Base-by-base conservation (phyloP, 2,888 invertebrate species). In the Habrosyne pyritoides region DNA sequence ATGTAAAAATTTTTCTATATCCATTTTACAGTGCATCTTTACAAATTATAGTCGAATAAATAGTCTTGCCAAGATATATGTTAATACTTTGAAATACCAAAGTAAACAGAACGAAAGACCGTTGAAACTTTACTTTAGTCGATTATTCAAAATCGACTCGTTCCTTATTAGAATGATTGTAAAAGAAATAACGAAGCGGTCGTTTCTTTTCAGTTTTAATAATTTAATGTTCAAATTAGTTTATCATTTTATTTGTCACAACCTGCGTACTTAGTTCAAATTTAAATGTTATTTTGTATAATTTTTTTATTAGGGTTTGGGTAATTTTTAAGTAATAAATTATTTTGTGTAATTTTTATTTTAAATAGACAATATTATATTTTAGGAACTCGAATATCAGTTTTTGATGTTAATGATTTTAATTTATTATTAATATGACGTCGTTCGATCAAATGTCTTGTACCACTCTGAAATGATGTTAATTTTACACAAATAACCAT, bases 1-100 rank as follows among this genome's bases (percentile, higher is more conserved):
- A 42, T 42, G 42, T 42, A 42, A 18, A 18, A 6, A 33, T 33
- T 42, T 42, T 42, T 42, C 42, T 42, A 42, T 42, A 18, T 42
- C 42, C 14, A 42, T 42, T 42, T 18, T 42, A 42, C 42, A 18
- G 18, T 42, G 42, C 28, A 47, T 42, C 33, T 22, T 49, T 48
- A 18, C n/a, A 33, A 22, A 8, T n/a, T 33, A 14, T 36, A 55
- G 46, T 55, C 30, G 52, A 47, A 10, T 21, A n/a, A 36, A 21
- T 51, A 51, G 8, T 51, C 33, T 12, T 21, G 21, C 33, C 51
- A 51, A 26, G 21, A 51, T 51, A 33, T 24, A 30, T 50, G 21
- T 10, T 10, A 7, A 53, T 46, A 12, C 42, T n/a, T 42, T 36
- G 36, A 36, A n/a, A 36, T 36, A 36, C 7, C 14, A 42, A 18